Evolutionary conservation across 2,113 vertebrate species (phyloP).

Genomic region (Cebus imitator): DNA sequence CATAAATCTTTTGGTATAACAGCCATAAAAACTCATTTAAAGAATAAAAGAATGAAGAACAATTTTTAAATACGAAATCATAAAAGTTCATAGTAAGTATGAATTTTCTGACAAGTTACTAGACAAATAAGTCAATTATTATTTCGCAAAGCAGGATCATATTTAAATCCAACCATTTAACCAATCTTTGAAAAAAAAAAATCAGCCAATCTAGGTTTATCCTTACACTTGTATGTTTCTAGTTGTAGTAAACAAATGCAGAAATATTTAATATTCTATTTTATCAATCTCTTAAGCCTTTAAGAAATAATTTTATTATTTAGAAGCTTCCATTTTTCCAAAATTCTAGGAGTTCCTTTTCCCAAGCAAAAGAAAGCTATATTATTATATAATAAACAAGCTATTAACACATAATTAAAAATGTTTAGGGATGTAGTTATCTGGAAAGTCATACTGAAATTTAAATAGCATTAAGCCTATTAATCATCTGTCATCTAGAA

Average conservation of each 20-base stretch:
- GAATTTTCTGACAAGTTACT: not conserved
- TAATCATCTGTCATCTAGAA: not conserved
- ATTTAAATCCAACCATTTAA: constrained; percentile 48
- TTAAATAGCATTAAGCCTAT: not conserved
- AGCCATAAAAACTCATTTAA: not conserved
- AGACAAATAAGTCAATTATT: constrained; percentile 66
- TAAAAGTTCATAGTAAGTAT: not conserved
- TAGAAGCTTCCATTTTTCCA: not conserved
- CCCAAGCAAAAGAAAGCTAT: not conserved
- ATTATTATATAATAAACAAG: not conserved
- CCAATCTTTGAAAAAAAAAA: not conserved
- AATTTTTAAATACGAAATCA: not conserved
- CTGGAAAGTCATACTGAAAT: not conserved
- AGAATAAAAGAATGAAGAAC: not conserved
- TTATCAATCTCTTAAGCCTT: not conserved
- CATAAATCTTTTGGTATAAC: not conserved
- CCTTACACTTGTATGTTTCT: not conserved
- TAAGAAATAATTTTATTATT: constrained; percentile 26
- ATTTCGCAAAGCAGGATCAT: constrained; percentile 56
- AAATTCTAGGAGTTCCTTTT: constrained; percentile 40
- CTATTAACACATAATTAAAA: not conserved
- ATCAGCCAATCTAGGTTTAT: not conserved
- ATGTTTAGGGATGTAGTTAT: not conserved
- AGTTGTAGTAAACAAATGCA: not conserved
- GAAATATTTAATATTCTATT: not conserved